Evolutionary conservation across 2,113 vertebrate species (phyloP), one percentile per base, ranked within the genome.

Genomic region (Euleptes europaea): DNA sequence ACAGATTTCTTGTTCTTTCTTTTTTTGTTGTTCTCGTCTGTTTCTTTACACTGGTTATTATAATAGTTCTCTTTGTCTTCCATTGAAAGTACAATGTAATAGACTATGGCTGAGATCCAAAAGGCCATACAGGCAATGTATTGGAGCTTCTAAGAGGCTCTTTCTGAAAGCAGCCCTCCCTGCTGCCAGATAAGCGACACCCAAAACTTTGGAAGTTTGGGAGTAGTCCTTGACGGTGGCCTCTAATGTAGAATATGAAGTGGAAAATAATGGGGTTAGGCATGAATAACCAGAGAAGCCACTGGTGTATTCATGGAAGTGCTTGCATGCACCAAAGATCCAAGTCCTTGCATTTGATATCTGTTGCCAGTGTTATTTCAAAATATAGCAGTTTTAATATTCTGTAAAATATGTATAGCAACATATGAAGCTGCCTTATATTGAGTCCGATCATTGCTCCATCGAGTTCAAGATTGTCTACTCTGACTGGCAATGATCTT

Each of bases 81-180:
- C 44, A 76, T 76, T 84, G 60, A 67, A 76, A 84, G 73, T 76
- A n/a, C 60, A 66, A 19, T 67, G 42, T 76, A 84, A 75, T 84
- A 57, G 51, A 67, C 63, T 76, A 42, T 84, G 44, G 82, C 44
- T 40, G 44, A 40, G 42, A 51, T 76, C 60, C 82, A 76, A 76
- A 83, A 40, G 31, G 33, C 14, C 38, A 44, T 44, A 65, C 60
- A 66, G 7, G 14, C 14, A 44, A 66, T 79, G 71, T 54, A 51
- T 1, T 38, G 72, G 44, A 47, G 15, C 13, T 63, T 33, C n/a
- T 35, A 38, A 70, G 33, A 70, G 6, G 33, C 17, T 12, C 44
- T 49, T 74, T 77, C 44, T 84, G 63, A 84, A 54, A 77, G 75
- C 35, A 67, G 72, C 47, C 47, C 11, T 78, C 65, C 35, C 12